Conservation (phyloP, 1,140 invertebrate species). For the Euschistus heros region DNA sequence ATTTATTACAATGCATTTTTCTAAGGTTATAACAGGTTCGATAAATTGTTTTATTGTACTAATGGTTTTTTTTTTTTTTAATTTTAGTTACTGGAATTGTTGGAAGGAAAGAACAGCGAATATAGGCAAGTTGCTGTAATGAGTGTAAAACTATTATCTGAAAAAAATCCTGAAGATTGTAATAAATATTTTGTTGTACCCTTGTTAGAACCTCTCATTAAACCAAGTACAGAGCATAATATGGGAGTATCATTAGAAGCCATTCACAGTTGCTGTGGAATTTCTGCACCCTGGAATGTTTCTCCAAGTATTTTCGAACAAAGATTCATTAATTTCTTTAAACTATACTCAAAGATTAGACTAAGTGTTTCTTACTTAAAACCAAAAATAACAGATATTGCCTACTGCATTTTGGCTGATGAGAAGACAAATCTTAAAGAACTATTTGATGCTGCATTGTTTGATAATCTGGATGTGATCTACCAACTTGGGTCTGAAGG, state of each 20-base stretch:
- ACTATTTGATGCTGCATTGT: slow-evolving; percentile 34
- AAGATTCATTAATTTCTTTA: slow-evolving; percentile 35
- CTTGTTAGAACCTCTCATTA: slow-evolving; percentile 21
- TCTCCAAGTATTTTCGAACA: slow-evolving; percentile 31
- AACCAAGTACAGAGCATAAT: slow-evolving; percentile 32
- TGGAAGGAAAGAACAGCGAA: slow-evolving; percentile 20
- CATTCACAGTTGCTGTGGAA: slow-evolving; percentile 36
- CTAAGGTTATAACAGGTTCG: no score
- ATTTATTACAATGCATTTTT: no score
- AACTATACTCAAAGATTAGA: slow-evolving; percentile 33
- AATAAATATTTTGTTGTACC: slow-evolving; percentile 16
- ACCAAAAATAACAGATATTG: slow-evolving; percentile 33
- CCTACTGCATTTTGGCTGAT: slow-evolving; percentile 33
- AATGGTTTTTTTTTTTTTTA: slow-evolving; percentile 24
- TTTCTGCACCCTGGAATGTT: slow-evolving; percentile 33
- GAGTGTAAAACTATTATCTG: slow-evolving; percentile 15
- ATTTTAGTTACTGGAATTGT: slow-evolving; percentile 34
- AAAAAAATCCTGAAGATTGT: slow-evolving; percentile 17
- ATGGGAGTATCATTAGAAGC: slow-evolving; percentile 35
- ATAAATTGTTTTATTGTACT: not conserved
- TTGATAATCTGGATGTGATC: slow-evolving; percentile 29
- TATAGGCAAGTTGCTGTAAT: slow-evolving; percentile 27
- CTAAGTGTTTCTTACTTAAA: slow-evolving; percentile 34
- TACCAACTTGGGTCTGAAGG: slow-evolving; percentile 35
- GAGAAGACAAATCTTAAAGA: slow-evolving; percentile 22